phyloP scores from a whole-genome alignment of 2,113 vertebrate genomes.

The Columba livia region DNA sequence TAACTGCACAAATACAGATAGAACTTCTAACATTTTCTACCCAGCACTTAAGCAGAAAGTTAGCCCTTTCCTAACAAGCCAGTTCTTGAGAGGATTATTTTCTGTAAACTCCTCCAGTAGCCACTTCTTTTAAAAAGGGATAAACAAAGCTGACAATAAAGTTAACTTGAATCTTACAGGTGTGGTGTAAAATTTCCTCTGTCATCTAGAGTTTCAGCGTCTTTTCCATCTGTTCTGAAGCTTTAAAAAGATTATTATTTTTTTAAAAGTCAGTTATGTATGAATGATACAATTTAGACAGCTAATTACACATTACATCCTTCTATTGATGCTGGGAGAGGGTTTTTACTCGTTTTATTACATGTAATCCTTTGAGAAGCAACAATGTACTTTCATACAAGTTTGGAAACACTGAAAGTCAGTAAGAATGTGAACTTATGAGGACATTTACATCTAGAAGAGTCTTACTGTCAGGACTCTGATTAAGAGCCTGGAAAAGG shows the following conservation, averaged over 20 bases:
- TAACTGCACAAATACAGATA: background rate
- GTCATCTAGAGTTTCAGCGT: background rate
- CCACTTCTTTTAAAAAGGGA: background rate
- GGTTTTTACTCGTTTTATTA: background rate
- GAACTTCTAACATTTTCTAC: background rate
- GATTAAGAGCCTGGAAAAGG: background rate
- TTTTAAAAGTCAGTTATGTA: background rate
- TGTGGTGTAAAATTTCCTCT: background rate
- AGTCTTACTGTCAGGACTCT: background rate
- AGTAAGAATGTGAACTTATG: background rate
- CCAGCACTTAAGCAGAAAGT: background rate
- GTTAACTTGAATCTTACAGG: background rate
- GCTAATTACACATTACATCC: background rate
- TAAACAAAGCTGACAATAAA: background rate
- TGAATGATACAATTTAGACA: background rate
- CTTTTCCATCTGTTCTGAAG: background rate
- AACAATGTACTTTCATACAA: background rate
- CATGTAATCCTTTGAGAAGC: background rate
- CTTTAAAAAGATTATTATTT: background rate
- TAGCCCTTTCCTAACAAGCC: background rate
- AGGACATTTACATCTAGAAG: background rate
- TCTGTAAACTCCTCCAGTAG: background rate
- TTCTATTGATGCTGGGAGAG: background rate
- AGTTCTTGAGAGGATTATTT: background rate
- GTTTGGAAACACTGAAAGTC: background rate